Conservation (phyloP, 2,113 vertebrate species). For the Mastomys natalensis region DNA sequence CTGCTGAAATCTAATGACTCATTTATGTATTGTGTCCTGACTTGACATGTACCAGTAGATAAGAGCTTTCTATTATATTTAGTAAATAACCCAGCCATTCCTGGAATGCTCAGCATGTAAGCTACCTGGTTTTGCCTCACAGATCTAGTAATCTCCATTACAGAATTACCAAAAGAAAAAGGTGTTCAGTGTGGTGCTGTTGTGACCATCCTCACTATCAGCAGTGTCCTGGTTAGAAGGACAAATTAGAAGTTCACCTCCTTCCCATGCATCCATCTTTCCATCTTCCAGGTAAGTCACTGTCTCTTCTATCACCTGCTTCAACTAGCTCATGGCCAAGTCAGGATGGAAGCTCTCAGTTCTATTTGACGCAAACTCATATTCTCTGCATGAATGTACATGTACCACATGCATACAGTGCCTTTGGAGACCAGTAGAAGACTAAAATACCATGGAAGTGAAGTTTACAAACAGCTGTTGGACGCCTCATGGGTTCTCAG, state of each 20-base stretch:
- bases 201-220: background rate
- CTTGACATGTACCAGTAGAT: background rate
- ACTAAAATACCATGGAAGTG: background rate
- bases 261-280: background rate
- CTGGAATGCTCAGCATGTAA: background rate
- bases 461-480: background rate
- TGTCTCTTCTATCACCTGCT: background rate
- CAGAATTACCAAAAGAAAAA: background rate
- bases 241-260: background rate
- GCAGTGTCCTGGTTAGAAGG: background rate
- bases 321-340: background rate
- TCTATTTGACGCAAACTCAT: background rate
- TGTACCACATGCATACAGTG: background rate
- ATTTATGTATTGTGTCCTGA: background rate
- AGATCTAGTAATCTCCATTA: background rate
- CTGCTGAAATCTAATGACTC: background rate
- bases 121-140: background rate
- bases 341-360: background rate
- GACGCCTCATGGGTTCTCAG: background rate
- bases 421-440: background rate
- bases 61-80: background rate
- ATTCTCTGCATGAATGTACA: background rate
- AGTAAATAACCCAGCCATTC: background rate
- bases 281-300: background rate
- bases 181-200: background rate